phyloP scores from a whole-genome alignment of 2,113 vertebrate genomes.

The Motacilla tschutschensis region DNA sequence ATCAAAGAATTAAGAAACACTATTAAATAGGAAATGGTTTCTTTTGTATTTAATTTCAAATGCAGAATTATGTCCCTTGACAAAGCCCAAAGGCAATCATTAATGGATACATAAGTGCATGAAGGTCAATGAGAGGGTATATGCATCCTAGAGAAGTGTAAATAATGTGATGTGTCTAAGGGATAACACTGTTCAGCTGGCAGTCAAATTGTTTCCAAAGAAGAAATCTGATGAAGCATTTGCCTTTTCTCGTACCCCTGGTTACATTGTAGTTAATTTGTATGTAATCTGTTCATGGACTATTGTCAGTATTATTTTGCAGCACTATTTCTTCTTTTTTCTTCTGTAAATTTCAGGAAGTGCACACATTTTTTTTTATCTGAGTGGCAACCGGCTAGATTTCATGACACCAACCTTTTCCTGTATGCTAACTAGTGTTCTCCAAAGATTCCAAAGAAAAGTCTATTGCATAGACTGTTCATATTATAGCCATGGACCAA shows the following conservation, averaged over 20 bases:
- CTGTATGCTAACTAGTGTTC: neutral
- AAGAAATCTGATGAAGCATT: neutral
- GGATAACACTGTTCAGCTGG: neutral
- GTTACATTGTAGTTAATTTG: neutral
- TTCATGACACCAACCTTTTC: neutral
- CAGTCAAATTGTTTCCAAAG: neutral
- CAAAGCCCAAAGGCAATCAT: neutral
- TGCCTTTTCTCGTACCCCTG: neutral
- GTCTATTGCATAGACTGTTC: neutral
- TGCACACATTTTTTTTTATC: neutral
- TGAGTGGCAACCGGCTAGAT: neutral
- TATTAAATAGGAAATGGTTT: neutral
- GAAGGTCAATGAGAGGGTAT: neutral
- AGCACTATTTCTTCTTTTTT: neutral
- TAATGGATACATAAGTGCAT: neutral
- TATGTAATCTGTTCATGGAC: neutral
- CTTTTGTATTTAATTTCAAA: neutral
- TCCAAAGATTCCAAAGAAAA: neutral
- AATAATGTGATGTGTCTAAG: neutral
- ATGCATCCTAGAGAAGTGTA: neutral
- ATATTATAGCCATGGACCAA: neutral
- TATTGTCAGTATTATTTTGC: neutral
- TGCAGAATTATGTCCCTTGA: neutral
- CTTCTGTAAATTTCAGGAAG: neutral
- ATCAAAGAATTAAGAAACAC: neutral